These are phyloP conservation scores for Perodicticus potto DNA, from an alignment of 2,797 vertebrate genomes.

Conservation along the genomic window DNA sequence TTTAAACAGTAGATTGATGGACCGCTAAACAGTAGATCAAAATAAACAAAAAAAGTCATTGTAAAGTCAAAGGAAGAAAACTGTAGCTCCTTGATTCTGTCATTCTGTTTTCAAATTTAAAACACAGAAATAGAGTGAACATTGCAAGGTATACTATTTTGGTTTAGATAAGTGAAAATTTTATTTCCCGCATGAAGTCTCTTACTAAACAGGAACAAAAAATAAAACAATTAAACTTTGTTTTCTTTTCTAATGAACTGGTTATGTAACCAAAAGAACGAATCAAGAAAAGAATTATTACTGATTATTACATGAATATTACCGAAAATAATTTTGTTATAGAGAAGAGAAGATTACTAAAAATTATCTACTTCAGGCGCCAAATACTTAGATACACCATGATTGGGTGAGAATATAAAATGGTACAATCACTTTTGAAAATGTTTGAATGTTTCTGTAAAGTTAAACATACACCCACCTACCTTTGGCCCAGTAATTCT, in stretches of 20 bases:
- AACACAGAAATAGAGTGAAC: neutral
- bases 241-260: neutral
- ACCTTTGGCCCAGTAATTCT: neutral
- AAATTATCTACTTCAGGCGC: neutral
- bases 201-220: neutral
- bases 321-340: neutral
- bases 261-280: neutral
- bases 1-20: neutral
- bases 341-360: neutral
- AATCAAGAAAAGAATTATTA: neutral
- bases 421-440: neutral
- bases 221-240: neutral
- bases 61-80: neutral
- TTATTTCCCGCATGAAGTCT: neutral
- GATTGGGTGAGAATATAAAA: neutral
- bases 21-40: neutral
- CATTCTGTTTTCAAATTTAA: slow-evolving; percentile 30
- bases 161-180: neutral
- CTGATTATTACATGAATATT: neutral
- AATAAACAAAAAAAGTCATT: neutral
- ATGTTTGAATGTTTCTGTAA: neutral
- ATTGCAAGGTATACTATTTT: neutral
- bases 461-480: neutral
- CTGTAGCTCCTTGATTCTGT: neutral
- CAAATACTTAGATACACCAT: neutral